Percentiles rank a stretch among this genome's conserved stretches.
These are phyloP conservation scores for Euborellia annulipes DNA, from an alignment of 1,140 invertebrate genomes.

Conservation along the genomic window DNA sequence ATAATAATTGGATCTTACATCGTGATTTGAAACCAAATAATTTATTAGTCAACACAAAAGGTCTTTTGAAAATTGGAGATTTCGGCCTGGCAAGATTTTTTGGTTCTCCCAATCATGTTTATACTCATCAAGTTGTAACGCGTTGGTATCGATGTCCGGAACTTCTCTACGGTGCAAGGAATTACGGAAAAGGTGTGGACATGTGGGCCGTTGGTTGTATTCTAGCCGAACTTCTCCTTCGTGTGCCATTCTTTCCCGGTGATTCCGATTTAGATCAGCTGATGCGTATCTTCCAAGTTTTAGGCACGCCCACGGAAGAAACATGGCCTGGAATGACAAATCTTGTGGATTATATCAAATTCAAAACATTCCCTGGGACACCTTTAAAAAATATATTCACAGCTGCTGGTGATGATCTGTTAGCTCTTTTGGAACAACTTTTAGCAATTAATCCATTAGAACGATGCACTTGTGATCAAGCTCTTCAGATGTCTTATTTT, in stretches of 20 bases:
- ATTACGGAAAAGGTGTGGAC: constrained; percentile 90
- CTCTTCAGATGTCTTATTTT: constrained; percentile 69
- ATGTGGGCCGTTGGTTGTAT: constrained; percentile 99
- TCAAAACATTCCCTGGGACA: constrained; percentile 70
- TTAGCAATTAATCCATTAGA: constrained; percentile 73
- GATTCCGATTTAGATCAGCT: constrained; percentile 95
- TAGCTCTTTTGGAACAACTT: constrained; percentile 65
- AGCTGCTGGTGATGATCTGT: constrained; percentile 84
- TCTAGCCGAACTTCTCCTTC: constrained; percentile 80
- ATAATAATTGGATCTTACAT: constrained; percentile 93
- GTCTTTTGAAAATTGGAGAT: constrained; percentile 92
- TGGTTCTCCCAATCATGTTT: constrained; percentile 89
- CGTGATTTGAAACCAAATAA: constrained; percentile 99
- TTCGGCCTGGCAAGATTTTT: constrained; percentile 96
- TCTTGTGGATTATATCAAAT: constrained; percentile 85
- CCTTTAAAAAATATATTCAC: constrained; percentile 87
- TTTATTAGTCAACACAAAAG: constrained; percentile 81
- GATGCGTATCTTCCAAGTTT: constrained; percentile 80
- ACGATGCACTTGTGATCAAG: constrained; percentile 65
- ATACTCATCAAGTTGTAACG: constrained; percentile 98
- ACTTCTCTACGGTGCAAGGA: constrained; percentile 83
- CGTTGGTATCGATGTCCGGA: constrained; percentile 90
- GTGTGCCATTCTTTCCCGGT: constrained; percentile 88
- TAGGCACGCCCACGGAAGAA: constrained; percentile 83
- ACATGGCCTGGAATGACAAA: constrained; percentile 79